Base-by-base conservation (phyloP, 30 jellyfish, hydroid and myxozoan genomes). In the Sanderia malayensis region DNA sequence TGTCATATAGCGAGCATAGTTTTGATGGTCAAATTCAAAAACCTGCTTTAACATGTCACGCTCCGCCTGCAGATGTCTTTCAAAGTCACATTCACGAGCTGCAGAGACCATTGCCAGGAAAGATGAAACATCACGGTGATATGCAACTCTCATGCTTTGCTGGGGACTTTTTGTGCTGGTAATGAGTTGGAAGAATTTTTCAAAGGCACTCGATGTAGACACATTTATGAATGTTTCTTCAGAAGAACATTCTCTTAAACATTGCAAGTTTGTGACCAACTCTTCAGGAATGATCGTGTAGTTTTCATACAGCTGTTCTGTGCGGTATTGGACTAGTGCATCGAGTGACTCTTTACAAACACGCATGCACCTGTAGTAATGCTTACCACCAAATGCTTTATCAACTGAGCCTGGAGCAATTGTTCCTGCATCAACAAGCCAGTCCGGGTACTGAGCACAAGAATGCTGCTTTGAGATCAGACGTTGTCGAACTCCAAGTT, bases 321-420 rank as follows among this genome's bases (percentile, higher is more conserved):
- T 27, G 25, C 68, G 68, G 25, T 55, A 55, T 27, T 67, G 80
- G 41, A 67, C 25, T 9, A 67, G 74, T 4, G 80, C 76, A 67
- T 67, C 80, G 34, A 67, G 34, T 4, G 41, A 31, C 34, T 67
- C 80, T 24, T 67, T 67, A 17, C 7, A 30, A 62, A 27, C 18
- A 9, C 74, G 58, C 74, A 62, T 62, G 74, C 69, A 58, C 25
- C 69, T 13, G 69, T 15, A 58, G 25, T 58, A 58, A n/a, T n/a
- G n/a, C n/a, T n/a, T n/a, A n/a, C n/a, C n/a, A n/a, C n/a, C n/a
- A n/a, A n/a, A n/a, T n/a, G n/a, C n/a, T n/a, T n/a, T n/a, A n/a
- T n/a, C n/a, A n/a, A n/a, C n/a, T n/a, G n/a, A n/a, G n/a, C n/a
- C n/a, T n/a, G n/a, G n/a, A n/a, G n/a, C n/a, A n/a, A n/a, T n/a